These are phyloP conservation scores for Trochalopteron elliotii DNA, from an alignment of 2,113 vertebrate genomes.

Conservation along the genomic window DNA sequence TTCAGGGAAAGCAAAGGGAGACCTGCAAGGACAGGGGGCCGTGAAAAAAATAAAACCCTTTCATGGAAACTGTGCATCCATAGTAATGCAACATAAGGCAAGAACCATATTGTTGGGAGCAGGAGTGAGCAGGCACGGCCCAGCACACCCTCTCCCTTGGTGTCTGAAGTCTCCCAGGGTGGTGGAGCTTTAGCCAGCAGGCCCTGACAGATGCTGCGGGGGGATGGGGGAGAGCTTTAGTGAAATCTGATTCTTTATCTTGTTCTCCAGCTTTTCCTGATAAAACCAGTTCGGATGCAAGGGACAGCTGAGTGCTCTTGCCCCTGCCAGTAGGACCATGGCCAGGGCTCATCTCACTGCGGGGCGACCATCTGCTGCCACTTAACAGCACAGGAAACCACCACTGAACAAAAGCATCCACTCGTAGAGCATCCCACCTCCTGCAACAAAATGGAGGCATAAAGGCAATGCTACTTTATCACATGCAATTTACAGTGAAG, in stretches of 20 bases:
- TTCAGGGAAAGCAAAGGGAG: not conserved
- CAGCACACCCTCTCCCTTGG: conserved; percentile 30
- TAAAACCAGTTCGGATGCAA: conserved; percentile 56
- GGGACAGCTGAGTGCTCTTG: conserved; percentile 65
- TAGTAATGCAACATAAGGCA: conserved; percentile 45
- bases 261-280: conserved; percentile 59
- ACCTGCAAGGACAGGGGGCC: conserved; percentile 24
- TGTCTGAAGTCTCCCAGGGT: not conserved
- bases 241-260: conserved; percentile 53
- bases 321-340: conserved; percentile 68
- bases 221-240: conserved; percentile 42
- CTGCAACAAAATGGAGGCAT: conserved; percentile 48
- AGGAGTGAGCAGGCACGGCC: not conserved
- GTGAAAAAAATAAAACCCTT: not conserved
- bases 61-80: not conserved
- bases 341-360: conserved; percentile 66
- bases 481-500: not conserved
- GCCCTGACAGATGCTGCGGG: conserved; percentile 48
- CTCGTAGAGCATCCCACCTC: conserved; percentile 37
- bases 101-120: conserved; percentile 14
- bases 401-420: conserved; percentile 59
- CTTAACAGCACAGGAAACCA: conserved; percentile 70
- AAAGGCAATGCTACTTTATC: not conserved
- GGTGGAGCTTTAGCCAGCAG: conserved; percentile 20
- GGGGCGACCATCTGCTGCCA: conserved; percentile 67